These are phyloP conservation scores for Chloroceryle inda DNA, from an alignment of 2,797 vertebrate species.

Conservation along the genomic window DNA sequence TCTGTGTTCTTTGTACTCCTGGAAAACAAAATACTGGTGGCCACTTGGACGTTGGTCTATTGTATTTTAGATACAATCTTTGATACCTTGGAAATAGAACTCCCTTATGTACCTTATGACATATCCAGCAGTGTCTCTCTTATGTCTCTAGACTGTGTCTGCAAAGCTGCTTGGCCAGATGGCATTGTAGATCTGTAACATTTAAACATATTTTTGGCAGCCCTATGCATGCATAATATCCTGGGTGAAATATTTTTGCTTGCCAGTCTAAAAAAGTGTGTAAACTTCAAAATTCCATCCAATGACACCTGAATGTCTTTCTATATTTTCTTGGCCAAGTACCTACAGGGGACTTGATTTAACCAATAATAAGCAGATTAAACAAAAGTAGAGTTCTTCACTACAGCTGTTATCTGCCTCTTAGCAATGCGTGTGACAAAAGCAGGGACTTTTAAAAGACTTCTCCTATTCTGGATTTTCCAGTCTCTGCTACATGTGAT, in stretches of 20 bases:
- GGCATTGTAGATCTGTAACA: conserved; percentile 53
- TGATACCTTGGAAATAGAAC: neutral
- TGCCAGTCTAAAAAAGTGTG: conserved; percentile 67
- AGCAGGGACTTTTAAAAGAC: neutral
- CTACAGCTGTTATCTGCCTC: neutral
- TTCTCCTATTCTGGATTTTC: neutral
- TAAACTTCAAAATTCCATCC: conserved; percentile 50
- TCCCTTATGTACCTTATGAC: neutral
- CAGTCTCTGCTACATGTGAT: neutral
- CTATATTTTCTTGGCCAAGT: neutral
- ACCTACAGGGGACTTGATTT: neutral
- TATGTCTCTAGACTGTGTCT: conserved; percentile 23
- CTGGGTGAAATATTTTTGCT: conserved; percentile 67
- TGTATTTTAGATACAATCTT: neutral
- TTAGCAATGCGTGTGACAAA: neutral
- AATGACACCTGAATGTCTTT: conserved; percentile 28
- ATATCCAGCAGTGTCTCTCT: conserved; percentile 16
- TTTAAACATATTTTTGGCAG: conserved; percentile 66
- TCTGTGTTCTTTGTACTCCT: neutral
- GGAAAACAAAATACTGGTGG: neutral
- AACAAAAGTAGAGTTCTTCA: conserved; percentile 1
- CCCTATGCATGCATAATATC: conserved; percentile 44
- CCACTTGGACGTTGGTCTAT: neutral
- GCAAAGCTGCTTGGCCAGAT: conserved; percentile 67
- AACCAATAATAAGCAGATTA: neutral